phyloP scores from a whole-genome alignment of 2,797 vertebrate genomes.

The Alectoris magna region DNA sequence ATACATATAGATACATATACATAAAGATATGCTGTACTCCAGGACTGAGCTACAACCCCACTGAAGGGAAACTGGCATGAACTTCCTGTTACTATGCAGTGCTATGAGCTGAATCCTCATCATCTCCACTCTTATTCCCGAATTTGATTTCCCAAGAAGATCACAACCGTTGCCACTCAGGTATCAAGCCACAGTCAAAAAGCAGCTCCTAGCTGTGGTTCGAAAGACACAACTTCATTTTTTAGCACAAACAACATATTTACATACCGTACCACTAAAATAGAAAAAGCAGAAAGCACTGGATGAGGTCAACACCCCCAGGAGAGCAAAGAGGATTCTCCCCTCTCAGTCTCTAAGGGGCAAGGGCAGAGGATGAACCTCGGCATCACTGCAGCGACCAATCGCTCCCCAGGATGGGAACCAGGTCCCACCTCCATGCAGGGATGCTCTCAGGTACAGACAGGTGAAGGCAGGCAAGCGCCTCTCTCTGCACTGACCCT shows the following conservation, averaged over 20 bases:
- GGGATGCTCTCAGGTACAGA: background rate
- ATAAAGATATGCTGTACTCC: background rate
- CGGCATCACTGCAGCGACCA: rapidly evolving
- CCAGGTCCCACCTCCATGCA: background rate
- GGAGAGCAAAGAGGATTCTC: background rate
- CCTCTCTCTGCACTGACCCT: background rate
- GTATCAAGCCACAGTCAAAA: background rate
- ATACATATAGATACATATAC: too few species aligned
- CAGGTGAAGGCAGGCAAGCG: background rate
- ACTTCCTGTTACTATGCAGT: background rate
- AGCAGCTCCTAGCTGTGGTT: background rate
- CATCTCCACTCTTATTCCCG: background rate
- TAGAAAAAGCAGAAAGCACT: background rate
- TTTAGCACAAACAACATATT: background rate
- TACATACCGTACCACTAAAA: background rate
- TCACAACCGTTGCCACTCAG: background rate
- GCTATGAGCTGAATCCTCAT: background rate
- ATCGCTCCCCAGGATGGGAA: background rate
- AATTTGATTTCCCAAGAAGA: background rate
- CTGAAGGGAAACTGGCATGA: background rate
- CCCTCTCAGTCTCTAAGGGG: background rate
- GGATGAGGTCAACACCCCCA: background rate
- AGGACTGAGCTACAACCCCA: background rate
- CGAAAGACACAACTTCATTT: background rate
- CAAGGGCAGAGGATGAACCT: background rate